phyloP scores from a whole-genome alignment of 2,113 vertebrate species.

The Phalacrocorax carbo region DNA sequence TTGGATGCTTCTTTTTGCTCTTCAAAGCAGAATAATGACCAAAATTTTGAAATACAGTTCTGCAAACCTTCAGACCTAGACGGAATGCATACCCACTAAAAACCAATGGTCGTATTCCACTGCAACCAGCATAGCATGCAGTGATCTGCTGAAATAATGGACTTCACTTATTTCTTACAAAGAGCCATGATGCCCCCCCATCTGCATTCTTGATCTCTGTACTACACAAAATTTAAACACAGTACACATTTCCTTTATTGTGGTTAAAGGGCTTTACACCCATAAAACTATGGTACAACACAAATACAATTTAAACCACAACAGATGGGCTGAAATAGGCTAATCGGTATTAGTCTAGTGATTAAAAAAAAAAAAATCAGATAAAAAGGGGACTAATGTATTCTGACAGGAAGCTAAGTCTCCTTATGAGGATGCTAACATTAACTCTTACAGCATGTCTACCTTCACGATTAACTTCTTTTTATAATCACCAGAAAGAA shows the following conservation, averaged over 20 bases:
- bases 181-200: background rate
- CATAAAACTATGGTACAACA: conserved; percentile 17
- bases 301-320: conserved; percentile 50
- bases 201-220: background rate
- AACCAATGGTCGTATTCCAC: background rate
- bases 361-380: conserved; percentile 68
- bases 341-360: conserved; percentile 78
- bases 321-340: conserved; percentile 69
- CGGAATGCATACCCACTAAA: background rate
- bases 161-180: background rate
- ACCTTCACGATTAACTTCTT: conserved; percentile 36
- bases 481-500: conserved; percentile 27
- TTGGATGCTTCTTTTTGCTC: background rate
- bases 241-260: background rate
- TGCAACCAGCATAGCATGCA: background rate
- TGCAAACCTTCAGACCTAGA: background rate
- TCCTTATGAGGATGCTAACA: conserved; percentile 62
- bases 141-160: background rate
- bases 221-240: background rate
- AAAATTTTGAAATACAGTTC: background rate
- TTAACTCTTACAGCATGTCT: conserved; percentile 58
- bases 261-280: conserved; percentile 39
- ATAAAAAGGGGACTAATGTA: conserved; percentile 72
- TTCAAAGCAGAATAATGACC: background rate
- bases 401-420: conserved; percentile 77